phyloP scores from a whole-genome alignment of 1,140 invertebrate species.

The Ceratoteleas bidentatus region DNA sequence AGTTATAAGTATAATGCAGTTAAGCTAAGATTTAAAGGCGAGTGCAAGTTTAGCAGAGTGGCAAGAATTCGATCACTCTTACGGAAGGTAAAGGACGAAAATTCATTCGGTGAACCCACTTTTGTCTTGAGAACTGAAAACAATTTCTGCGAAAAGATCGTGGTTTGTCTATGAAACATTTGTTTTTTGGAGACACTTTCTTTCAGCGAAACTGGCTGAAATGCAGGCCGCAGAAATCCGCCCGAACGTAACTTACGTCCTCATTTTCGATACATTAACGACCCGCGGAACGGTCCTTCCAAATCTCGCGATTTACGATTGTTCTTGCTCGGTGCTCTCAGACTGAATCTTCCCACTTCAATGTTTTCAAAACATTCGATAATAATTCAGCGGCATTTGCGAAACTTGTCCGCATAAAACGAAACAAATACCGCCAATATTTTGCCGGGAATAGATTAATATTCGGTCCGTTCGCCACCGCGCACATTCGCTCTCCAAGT shows the following conservation, averaged over 20 bases:
- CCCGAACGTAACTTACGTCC: background rate
- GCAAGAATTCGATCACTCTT: too few species aligned
- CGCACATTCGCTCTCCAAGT: slow-evolving; percentile 54
- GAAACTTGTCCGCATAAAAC: slow-evolving; percentile 51
- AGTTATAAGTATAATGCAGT: slow-evolving; percentile 13
- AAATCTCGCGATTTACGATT: slow-evolving; percentile 19
- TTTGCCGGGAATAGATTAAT: slow-evolving; percentile 56
- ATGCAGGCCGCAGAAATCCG: too few species aligned
- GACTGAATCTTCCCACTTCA: slow-evolving; percentile 31
- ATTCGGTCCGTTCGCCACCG: slow-evolving; percentile 44
- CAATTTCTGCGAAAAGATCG: too few species aligned
- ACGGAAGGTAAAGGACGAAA: too few species aligned
- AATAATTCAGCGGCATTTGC: slow-evolving; percentile 36
- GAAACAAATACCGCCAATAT: slow-evolving; percentile 62
- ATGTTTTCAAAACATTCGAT: slow-evolving; percentile 52
- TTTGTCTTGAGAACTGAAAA: too few species aligned
- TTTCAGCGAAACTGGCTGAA: too few species aligned
- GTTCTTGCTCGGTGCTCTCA: background rate
- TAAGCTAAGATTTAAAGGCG: slow-evolving; percentile 1
- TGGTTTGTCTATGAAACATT: too few species aligned
- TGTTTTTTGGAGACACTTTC: too few species aligned
- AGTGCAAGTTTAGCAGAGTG: too few species aligned
- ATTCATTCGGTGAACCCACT: too few species aligned
- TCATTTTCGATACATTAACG: slow-evolving; percentile 12
- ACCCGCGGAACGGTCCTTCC: background rate